phyloP scores from a whole-genome alignment of 37 sponge, comb jelly and placozoan genomes.

The Aplysina aerophoba region DNA sequence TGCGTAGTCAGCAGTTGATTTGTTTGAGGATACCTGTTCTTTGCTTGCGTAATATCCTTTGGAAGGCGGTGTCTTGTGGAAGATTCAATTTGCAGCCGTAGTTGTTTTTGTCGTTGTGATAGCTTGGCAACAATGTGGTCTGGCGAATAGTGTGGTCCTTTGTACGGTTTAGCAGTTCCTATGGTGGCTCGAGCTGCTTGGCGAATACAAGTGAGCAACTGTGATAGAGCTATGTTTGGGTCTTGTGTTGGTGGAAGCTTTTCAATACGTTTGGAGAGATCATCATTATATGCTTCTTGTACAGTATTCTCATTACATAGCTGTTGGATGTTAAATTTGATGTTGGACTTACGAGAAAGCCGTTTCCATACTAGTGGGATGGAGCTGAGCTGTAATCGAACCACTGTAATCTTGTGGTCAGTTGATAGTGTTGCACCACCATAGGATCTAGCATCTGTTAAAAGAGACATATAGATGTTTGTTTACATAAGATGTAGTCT shows the following conservation, averaged over 20 bases:
- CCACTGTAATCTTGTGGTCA: neutral
- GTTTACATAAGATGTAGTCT: constrained; percentile 7
- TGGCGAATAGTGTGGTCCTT: neutral
- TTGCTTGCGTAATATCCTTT: neutral
- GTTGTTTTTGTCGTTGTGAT: constrained; percentile 22
- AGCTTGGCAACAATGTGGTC: constrained; percentile 10
- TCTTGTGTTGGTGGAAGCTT: constrained; percentile 11
- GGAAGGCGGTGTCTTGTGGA: neutral
- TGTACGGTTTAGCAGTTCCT: neutral
- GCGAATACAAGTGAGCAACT: constrained; percentile 5
- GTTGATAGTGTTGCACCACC: constrained; percentile 1
- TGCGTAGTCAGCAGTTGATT: neutral
- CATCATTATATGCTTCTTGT: constrained; percentile 6
- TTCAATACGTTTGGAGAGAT: constrained; percentile 1
- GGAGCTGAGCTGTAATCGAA: constrained; percentile 2
- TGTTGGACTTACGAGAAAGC: neutral
- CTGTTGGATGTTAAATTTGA: constrained; percentile 17
- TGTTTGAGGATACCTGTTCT: constrained; percentile 1
- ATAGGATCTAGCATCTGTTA: constrained; percentile 23
- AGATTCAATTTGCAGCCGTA: constrained; percentile 3
- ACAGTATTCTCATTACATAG: neutral
- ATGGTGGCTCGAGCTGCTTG: neutral
- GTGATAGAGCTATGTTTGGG: constrained; percentile 22
- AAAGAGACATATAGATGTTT: neutral
- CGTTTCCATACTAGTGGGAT: constrained; percentile 16